Evolutionary conservation across 2,797 vertebrate genomes (phyloP).

Genomic region (Cossypha dichroa): DNA sequence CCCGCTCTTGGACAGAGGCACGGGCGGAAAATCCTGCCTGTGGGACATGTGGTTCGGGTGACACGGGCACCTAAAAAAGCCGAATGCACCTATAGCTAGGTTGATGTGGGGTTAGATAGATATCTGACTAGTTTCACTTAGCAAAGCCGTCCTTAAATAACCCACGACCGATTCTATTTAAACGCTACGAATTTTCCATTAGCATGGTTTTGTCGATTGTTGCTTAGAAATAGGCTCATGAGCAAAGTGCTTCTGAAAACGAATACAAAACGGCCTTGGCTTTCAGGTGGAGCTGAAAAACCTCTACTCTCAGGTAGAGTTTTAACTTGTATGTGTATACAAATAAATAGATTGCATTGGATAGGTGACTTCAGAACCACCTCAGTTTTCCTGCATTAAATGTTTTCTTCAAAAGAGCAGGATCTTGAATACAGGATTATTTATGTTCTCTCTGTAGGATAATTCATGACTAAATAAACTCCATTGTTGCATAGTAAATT

Average conservation of each 20-base stretch:
- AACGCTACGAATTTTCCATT: neutral
- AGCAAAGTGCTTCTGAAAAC: neutral
- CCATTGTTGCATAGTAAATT: neutral
- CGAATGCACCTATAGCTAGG: neutral
- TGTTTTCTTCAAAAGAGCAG: neutral
- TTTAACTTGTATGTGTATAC: neutral
- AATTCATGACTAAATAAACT: neutral
- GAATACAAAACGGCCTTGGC: neutral
- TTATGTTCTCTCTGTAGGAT: neutral
- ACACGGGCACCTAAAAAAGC: too few relatives aligned
- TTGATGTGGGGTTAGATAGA: too few relatives aligned
- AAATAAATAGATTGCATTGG: neutral
- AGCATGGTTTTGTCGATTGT: neutral
- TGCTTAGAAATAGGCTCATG: neutral
- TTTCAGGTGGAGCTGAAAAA: neutral
- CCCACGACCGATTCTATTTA: neutral
- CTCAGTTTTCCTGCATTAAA: neutral
- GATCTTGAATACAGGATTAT: neutral
- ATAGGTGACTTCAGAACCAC: neutral
- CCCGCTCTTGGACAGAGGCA: fast-evolving
- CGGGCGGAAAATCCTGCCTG: fast-evolving
- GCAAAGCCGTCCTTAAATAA: neutral
- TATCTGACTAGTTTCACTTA: neutral
- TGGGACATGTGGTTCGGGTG: neutral
- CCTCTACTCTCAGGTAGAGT: too few relatives aligned